Evolutionary conservation across 2,113 vertebrate species (phyloP).

Genomic region (Xenus cinereus): DNA sequence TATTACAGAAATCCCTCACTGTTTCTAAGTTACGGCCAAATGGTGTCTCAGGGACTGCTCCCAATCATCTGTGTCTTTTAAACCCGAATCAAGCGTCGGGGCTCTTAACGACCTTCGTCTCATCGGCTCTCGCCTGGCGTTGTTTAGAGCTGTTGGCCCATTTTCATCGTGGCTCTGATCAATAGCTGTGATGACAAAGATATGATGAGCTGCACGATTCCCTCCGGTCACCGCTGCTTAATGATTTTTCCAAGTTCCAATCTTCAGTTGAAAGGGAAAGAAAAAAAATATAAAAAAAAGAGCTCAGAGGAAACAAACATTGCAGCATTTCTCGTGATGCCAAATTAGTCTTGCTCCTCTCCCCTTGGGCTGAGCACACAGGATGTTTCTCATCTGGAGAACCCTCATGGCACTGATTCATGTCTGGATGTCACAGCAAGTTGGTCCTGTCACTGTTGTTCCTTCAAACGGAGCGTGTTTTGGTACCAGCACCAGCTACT

Average conservation of each 20-base stretch:
- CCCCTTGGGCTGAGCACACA: background rate
- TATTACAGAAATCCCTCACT: background rate
- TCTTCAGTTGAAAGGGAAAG: constrained; percentile 10
- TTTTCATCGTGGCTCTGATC: constrained; percentile 49
- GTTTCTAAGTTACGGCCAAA: background rate
- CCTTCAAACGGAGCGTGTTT: background rate
- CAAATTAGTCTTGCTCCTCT: background rate
- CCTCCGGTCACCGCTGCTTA: background rate
- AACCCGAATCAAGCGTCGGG: background rate
- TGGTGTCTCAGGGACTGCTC: constrained; percentile 21
- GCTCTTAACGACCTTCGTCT: constrained; percentile 7
- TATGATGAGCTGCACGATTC: constrained; percentile 36
- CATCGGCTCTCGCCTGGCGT: background rate
- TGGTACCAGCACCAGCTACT: background rate
- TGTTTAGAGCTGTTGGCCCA: constrained; percentile 15
- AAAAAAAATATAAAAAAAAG: background rate
- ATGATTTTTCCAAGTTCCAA: constrained; percentile 62
- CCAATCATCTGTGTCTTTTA: background rate
- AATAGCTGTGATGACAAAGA: constrained; percentile 58
- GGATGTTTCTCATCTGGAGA: background rate
- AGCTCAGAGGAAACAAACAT: background rate
- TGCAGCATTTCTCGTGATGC: background rate
- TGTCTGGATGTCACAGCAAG: background rate
- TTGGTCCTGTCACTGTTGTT: background rate
- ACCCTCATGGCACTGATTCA: background rate